A percentile compares a stretch with the other conserved stretches of the same genome.
Conservation (phyloP, 2,113 vertebrate species). For the Zosterops pallidus region DNA sequence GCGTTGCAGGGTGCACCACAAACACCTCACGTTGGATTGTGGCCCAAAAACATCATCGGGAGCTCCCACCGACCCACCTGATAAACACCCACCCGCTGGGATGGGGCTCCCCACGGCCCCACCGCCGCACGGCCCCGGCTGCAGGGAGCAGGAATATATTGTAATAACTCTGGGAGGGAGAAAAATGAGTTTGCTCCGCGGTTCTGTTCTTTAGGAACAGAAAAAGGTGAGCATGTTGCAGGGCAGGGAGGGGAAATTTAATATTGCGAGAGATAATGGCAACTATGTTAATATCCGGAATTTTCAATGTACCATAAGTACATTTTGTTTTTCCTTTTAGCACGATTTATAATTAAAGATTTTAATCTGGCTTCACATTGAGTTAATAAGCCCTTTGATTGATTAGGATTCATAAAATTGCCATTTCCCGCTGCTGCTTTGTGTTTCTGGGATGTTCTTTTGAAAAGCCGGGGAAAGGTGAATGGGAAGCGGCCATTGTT, state of each 20-base stretch:
- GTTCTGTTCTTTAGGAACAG: slow-evolving; percentile 77
- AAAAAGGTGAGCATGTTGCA: slow-evolving; percentile 76
- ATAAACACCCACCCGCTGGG: slow-evolving; percentile 47
- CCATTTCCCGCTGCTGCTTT: slow-evolving; percentile 84
- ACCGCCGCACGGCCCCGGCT: slow-evolving; percentile 9
- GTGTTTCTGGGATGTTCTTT: slow-evolving; percentile 81
- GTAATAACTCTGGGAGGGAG: slow-evolving; percentile 73
- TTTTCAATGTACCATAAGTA: slow-evolving; percentile 83
- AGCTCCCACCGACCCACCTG: slow-evolving; percentile 42
- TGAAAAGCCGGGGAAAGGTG: slow-evolving; percentile 80
- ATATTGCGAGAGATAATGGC: slow-evolving; percentile 83
- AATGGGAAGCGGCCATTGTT: slow-evolving; percentile 81
- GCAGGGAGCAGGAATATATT: slow-evolving; percentile 51
- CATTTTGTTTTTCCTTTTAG: slow-evolving; percentile 88
- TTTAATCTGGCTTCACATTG: slow-evolving; percentile 88
- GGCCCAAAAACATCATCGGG: neutral
- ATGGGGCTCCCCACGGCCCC: slow-evolving; percentile 60
- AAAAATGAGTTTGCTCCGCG: slow-evolving; percentile 71
- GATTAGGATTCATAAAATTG: slow-evolving; percentile 88
- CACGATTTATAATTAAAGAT: slow-evolving; percentile 89
- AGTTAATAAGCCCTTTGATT: slow-evolving; percentile 89
- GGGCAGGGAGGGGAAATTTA: slow-evolving; percentile 71
- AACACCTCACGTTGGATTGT: slow-evolving; percentile 41
- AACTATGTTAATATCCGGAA: slow-evolving; percentile 87
- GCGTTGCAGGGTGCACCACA: slow-evolving; percentile 45